Conservation (phyloP, 2,888 invertebrate genomes). For the Taenaris catops region DNA sequence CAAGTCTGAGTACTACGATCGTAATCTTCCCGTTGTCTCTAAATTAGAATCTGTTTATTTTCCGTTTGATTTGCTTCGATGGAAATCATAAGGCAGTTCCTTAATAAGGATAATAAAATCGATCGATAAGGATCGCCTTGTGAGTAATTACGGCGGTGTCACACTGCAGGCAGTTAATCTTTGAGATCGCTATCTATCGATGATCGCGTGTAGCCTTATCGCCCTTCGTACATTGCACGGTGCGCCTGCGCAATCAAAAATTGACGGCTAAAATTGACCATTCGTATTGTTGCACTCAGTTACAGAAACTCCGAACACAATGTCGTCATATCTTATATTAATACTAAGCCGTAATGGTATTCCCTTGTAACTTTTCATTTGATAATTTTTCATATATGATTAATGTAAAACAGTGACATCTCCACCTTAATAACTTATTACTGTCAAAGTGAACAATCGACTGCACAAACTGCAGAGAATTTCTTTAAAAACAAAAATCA, state of each 20-base stretch:
- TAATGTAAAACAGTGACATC: constrained; percentile 35
- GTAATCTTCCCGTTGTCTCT: too few species aligned
- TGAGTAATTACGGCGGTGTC: constrained; percentile 68
- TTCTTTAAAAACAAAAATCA: constrained; percentile 7
- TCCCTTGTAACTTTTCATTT: constrained; percentile 51
- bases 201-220: constrained; percentile 59
- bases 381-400: constrained; percentile 50
- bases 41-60: constrained; percentile 11
- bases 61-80: constrained; percentile 24
- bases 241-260: constrained; percentile 29
- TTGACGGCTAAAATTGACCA: constrained; percentile 36
- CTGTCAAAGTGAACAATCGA: constrained; percentile 21
- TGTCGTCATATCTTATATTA: constrained; percentile 28
- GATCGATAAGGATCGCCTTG: constrained; percentile 57
- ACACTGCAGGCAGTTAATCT: constrained; percentile 65
- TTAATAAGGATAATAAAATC: constrained; percentile 45
- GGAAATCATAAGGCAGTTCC: constrained; percentile 24
- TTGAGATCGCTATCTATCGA: constrained; percentile 61
- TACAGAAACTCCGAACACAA: constrained; percentile 23
- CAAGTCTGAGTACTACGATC: background rate
- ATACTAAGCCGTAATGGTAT: constrained; percentile 53
- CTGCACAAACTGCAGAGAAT: constrained; percentile 5
- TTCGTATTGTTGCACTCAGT: constrained; percentile 41
- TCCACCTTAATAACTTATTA: constrained; percentile 28
- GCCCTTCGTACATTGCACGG: constrained; percentile 33